Evolutionary conservation across 92 coral and sea anemone species (phyloP).

Genomic region (Plumapathes pennacea): DNA sequence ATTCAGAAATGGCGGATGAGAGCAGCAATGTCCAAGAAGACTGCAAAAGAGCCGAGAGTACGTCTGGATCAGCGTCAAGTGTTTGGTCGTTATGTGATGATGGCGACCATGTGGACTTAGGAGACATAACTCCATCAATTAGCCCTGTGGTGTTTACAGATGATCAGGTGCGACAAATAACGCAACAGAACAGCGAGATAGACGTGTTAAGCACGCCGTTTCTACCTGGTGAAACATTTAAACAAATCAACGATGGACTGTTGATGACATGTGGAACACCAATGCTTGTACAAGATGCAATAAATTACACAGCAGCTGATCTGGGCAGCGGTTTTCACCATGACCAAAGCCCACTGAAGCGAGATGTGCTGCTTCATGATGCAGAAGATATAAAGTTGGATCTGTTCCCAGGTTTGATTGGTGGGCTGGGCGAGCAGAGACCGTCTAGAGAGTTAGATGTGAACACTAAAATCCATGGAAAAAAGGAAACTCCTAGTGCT

Average conservation of each 20-base stretch:
- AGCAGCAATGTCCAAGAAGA: too few relatives aligned
- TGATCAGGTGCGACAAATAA: conserved; percentile 86
- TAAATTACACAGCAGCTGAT: too few relatives aligned
- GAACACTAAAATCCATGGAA: conserved; percentile 1
- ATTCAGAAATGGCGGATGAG: too few relatives aligned
- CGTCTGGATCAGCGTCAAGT: too few relatives aligned
- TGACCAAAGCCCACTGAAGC: too few relatives aligned
- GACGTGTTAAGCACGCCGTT: conserved; percentile 69
- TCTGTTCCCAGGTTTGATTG: conserved; percentile 23
- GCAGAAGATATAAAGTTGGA: conserved; percentile 35
- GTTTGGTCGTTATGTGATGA: conserved; percentile 63
- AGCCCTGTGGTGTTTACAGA: conserved; percentile 95
- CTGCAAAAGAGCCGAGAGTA: too few relatives aligned
- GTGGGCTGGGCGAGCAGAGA: conserved; percentile 8
- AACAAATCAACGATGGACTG: conserved; percentile 71
- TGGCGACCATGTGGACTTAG: conserved; percentile 73
- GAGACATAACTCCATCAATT: conserved; percentile 92
- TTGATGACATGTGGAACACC: too few relatives aligned
- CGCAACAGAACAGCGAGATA: conserved; percentile 68
- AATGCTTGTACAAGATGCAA: too few relatives aligned
- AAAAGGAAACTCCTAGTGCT: conserved; percentile 22
- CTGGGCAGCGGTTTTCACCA: too few relatives aligned
- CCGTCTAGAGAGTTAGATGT: background rate
- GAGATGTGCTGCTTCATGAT: too few relatives aligned
- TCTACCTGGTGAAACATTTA: conserved; percentile 66